phyloP scores from a whole-genome alignment of 2,888 invertebrate genomes.

The Leptothorax acervorum region DNA sequence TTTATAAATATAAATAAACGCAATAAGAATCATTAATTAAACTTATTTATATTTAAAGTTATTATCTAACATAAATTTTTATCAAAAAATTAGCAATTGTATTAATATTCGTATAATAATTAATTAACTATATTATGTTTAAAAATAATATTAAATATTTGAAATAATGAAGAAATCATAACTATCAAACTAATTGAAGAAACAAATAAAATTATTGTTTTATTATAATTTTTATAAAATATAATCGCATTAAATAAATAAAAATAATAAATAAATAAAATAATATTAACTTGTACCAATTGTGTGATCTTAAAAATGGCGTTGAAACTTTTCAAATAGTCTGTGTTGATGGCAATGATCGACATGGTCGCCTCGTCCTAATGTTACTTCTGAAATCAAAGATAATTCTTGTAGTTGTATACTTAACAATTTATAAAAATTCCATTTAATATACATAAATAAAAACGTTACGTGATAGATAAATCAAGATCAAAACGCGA shows the following conservation, averaged over 20 bases:
- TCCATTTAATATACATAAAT: background rate
- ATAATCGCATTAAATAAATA: no score
- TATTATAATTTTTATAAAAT: no score
- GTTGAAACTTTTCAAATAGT: conserved; percentile 92
- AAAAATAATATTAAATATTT: no score
- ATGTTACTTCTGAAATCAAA: conserved; percentile 61
- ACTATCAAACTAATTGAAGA: no score
- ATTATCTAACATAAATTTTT: no score
- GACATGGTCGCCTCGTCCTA: conserved; percentile 89
- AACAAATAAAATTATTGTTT: background rate
- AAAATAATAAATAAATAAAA: background rate
- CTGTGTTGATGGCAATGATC: conserved; percentile 93
- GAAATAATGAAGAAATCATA: no score
- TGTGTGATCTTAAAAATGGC: conserved; percentile 93
- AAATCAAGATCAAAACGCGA: conserved; percentile 54
- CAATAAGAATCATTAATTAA: background rate
- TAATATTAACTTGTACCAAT: conserved; percentile 87
- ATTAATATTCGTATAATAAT: no score
- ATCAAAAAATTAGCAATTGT: no score
- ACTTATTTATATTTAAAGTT: background rate
- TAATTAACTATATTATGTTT: no score
- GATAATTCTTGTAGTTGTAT: background rate
- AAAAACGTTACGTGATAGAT: background rate
- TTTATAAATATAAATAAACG: no score
- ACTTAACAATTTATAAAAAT: background rate